Conservation (phyloP, 2,113 vertebrate genomes). For the Gallinago media region DNA sequence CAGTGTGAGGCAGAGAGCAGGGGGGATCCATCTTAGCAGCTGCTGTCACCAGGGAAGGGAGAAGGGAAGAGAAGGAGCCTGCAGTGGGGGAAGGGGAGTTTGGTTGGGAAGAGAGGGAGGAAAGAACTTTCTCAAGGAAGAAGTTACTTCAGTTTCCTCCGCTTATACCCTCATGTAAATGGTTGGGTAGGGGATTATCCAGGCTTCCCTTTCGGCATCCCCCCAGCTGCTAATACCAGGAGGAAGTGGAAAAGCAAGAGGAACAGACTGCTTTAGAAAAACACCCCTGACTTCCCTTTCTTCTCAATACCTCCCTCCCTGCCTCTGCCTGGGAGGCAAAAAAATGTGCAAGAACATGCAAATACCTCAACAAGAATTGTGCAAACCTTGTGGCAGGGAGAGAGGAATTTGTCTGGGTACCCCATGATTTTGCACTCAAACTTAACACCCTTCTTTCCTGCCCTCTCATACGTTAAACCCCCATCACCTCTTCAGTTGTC, state of each 20-base stretch:
- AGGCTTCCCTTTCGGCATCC: neutral
- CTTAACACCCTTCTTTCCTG: neutral
- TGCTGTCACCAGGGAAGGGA: neutral
- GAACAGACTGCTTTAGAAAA: conserved; percentile 19
- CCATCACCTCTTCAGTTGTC: neutral
- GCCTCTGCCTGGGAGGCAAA: neutral
- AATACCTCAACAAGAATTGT: neutral
- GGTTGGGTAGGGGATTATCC: neutral
- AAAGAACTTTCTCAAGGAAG: neutral
- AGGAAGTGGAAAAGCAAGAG: conserved; percentile 16
- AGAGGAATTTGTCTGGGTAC: neutral
- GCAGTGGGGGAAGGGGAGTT: neutral
- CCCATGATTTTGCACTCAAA: rapidly evolving
- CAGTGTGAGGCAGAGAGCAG: rapidly evolving
- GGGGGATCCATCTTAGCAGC: neutral
- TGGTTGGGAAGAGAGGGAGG: neutral
- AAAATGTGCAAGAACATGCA: neutral
- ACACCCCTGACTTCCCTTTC: conserved; percentile 19
- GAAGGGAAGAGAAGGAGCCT: neutral
- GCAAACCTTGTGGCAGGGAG: neutral
- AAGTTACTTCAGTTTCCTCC: neutral
- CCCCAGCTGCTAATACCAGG: neutral
- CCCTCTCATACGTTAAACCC: rapidly evolving
- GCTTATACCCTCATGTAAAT: neutral
- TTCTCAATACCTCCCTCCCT: neutral